A percentile compares a stretch with the other conserved stretches of the same genome.
phyloP scores from a whole-genome alignment of 1,140 invertebrate species.

The Leptinotarsa undecemlineata region DNA sequence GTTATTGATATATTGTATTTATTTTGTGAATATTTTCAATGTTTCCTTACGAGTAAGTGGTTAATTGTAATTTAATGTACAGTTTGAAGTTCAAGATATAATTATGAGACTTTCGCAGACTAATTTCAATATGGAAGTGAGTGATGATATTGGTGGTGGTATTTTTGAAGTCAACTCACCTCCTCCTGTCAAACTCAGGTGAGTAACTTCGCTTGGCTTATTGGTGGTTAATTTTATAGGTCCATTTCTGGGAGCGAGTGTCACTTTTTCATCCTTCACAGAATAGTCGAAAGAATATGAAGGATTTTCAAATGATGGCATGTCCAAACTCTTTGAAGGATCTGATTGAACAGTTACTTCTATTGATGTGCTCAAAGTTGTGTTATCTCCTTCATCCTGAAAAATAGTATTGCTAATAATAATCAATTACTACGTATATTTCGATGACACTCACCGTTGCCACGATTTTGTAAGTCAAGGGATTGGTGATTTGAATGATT shows the following conservation, averaged over 20 bases:
- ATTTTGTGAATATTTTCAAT: not conserved
- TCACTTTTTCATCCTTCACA: not conserved
- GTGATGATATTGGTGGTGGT: not conserved
- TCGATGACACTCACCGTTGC: conserved; percentile 32
- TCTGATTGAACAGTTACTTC: conserved; percentile 30
- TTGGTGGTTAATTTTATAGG: conserved; percentile 10
- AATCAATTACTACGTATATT: not conserved
- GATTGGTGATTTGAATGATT: conserved; percentile 25
- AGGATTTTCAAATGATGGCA: conserved; percentile 28
- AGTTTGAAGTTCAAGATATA: not conserved
- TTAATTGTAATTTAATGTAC: not conserved
- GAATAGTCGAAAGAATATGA: conserved; percentile 32
- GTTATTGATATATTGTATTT: not conserved
- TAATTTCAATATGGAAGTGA: not conserved
- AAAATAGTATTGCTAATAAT: not conserved
- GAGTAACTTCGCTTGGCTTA: not conserved
- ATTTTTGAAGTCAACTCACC: conserved; percentile 1
- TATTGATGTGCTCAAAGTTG: not conserved
- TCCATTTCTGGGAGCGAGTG: conserved; percentile 13
- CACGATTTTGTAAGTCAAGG: conserved; percentile 26
- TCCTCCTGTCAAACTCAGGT: not conserved
- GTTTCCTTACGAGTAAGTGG: no score
- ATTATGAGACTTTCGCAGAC: not conserved
- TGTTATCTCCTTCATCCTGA: conserved; percentile 20
- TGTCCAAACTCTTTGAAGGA: conserved; percentile 27